Base-by-base conservation (phyloP, 1,140 invertebrate species). In the Drusus annulatus region DNA sequence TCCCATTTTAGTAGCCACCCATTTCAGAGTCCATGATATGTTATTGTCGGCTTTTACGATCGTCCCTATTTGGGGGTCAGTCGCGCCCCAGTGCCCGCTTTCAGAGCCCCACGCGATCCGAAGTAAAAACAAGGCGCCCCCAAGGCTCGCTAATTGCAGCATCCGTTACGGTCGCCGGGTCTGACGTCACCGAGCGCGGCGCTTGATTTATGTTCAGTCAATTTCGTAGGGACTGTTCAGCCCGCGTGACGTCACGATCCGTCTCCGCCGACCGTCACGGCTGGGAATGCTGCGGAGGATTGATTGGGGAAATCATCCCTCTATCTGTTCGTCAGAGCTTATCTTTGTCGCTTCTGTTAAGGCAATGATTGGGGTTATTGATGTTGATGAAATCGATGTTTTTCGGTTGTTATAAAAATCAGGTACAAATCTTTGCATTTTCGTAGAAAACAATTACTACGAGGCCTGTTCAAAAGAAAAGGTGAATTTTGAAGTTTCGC, bases 151-250 rank as follows among this genome's bases (percentile, higher is more conserved):
- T 74, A 74, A 74, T 74, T 74, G 71, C 71, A 56, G 71, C 71
- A 74, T 74, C 71, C 71, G 52, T 74, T 52, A 54, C 71, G 19
- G 71, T 74, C 10, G 68, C 17, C 71, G 25, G 71, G 62, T 21
- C 71, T 52, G 52, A 10, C 50, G 71, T 52, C 68, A 51, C 50
- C 21, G 17, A 51, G 71, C 23, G 71, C 71, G 71, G 21, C 23
- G 31, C 58, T 74, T 74, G 71, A 74, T 74, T 74, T 74, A 74
- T 74, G 71, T 54, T 25, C 19, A 25, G 52, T 52, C 50, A 52
- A 45, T 45, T 45, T 31, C n/a, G 62, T 28, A 6, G 62, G n/a
- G 62, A 28, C n/a, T 65, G 62, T 65, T 65, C 36, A 60, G 13
- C 56, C 56, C 25, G 2, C 62, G 62, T 45, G 36, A 45, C 62